phyloP scores from a whole-genome alignment of 2,888 invertebrate species.

The Calameuta idolon region DNA sequence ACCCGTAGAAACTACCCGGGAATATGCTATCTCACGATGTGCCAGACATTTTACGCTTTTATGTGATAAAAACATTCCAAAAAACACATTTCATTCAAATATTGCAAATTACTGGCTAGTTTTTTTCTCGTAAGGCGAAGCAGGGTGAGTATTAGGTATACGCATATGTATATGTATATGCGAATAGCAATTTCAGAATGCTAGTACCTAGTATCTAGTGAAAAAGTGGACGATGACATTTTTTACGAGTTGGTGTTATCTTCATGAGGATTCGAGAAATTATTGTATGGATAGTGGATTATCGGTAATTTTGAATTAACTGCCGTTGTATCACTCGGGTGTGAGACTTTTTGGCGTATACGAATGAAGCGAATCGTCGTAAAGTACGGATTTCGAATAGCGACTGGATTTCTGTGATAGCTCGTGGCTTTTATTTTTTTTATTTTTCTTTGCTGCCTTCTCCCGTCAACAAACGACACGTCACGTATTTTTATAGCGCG shows the following conservation, averaged over 20 bases:
- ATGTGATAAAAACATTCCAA: background rate
- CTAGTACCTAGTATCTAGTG: background rate
- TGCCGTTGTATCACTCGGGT: background rate
- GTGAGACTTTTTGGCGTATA: background rate
- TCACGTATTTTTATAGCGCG: background rate
- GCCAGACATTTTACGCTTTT: background rate
- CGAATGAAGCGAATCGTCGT: background rate
- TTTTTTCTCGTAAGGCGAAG: background rate
- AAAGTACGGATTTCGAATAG: background rate
- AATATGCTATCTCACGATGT: background rate
- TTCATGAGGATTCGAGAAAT: background rate
- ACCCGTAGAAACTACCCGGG: background rate
- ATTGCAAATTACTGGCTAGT: background rate
- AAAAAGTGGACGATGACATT: background rate
- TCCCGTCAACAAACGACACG: background rate
- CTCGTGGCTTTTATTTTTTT: background rate
- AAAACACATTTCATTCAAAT: background rate
- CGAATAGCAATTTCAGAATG: background rate
- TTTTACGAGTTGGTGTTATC: background rate
- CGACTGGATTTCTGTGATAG: background rate
- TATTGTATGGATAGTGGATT: background rate
- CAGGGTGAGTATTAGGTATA: background rate
- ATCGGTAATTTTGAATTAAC: background rate
- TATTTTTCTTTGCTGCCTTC: background rate
- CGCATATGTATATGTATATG: background rate